phyloP scores from a whole-genome alignment of 2,113 vertebrate species.

The Pontoporia blainvillei region DNA sequence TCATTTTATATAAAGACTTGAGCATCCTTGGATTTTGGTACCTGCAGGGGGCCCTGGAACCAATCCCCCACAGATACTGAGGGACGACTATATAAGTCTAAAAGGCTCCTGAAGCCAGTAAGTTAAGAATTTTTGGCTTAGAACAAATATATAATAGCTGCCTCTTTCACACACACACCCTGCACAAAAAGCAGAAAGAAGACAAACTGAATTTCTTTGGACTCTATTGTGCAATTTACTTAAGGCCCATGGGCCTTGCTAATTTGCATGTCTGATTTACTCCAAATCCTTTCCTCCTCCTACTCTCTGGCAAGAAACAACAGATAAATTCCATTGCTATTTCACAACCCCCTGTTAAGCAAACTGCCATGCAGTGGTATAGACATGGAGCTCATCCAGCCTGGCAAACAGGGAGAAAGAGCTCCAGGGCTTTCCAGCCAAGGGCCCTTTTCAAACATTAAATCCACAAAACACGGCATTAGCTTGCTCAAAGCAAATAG shows the following conservation, averaged over 20 bases:
- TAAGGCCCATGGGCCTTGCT: constrained; percentile 56
- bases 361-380: not conserved
- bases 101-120: not conserved
- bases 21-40: not conserved
- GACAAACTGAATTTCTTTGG: constrained; percentile 49
- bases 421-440: constrained; percentile 31
- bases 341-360: constrained; percentile 50
- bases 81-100: not conserved
- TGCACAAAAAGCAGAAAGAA: constrained; percentile 17
- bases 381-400: not conserved
- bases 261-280: constrained; percentile 72
- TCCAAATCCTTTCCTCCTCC: constrained; percentile 58
- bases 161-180: not conserved
- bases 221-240: constrained; percentile 41
- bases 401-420: constrained; percentile 46
- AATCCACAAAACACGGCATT: constrained; percentile 66
- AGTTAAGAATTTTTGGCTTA: not conserved
- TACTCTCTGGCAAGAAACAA: constrained; percentile 62
- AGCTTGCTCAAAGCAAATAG: constrained; percentile 68
- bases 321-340: constrained; percentile 62
- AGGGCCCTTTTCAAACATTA: constrained; percentile 59
- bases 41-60: not conserved
- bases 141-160: constrained; percentile 17
- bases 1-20: not conserved
- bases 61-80: not conserved